Base-by-base conservation (phyloP, 2,888 invertebrate genomes). In the Nomada flava region DNA sequence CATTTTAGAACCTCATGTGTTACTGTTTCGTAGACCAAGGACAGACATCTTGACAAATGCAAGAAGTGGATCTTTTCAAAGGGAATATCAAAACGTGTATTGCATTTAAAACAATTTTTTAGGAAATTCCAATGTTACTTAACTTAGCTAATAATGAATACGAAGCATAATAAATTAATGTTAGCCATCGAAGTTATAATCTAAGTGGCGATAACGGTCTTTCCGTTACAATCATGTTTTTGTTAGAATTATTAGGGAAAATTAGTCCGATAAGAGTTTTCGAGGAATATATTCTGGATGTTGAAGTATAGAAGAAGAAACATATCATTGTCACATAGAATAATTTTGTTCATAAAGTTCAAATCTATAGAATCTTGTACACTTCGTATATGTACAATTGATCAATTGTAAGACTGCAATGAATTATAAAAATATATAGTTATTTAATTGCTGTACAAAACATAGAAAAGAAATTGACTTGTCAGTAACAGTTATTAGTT, bases 1-100 rank as follows among this genome's bases (percentile, higher is more conserved):
- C 18, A 69, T 91, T 93, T 59, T 90, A 95, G 98, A 98, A 91
- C 98, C 98, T 0, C 98, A 98, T 91, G 97, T 98, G 1, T 94
- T 98, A 76, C 94, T 98, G 36, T 98, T 98, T 93, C 94, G 97
- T 44, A 95, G 97, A 89, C 95, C 95, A 4, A 91, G 94, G 76
- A 87, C 88, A 7, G 92, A 91, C 69, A 10, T 83, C 52, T 5
- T 68, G 57, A 3, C 67, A 23, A 50, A 47, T 64, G 23, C 73
- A 53, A 78, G 64, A 76, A 69, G 11, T 13, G n/a, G 71, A n/a
- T 2, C 76, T 68, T 71, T 71, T 57, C 76, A 70, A 26, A 72
- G 73, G 26, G 71, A 80, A 18, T 64, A 60, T 42, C 67, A 70
- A 47, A 59, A 57, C 50, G 68, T 72, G 42, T 52, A 60, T 64